phyloP scores from a whole-genome alignment of 2,113 vertebrate species.

The Telmatochromis sp. region DNA sequence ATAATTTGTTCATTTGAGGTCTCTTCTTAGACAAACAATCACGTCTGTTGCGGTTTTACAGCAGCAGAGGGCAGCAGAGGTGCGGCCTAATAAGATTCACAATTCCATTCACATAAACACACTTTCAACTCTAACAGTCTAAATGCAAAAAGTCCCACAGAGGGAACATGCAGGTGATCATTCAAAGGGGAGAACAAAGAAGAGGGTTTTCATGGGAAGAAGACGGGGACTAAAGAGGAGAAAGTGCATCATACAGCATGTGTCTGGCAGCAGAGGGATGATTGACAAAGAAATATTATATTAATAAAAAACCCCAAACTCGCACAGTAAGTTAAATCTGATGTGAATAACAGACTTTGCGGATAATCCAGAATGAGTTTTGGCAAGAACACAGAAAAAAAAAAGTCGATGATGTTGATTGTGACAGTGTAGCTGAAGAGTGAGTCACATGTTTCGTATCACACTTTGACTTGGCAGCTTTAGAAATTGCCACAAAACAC shows the following conservation, averaged over 20 bases:
- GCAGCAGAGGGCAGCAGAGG: conserved; percentile 56
- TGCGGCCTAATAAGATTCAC: neutral
- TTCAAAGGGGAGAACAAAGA: conserved; percentile 4
- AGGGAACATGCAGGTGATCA: conserved; percentile 47
- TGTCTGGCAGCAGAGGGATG: neutral
- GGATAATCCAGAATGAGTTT: neutral
- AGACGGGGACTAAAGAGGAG: neutral
- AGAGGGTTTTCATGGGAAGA: neutral
- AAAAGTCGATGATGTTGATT: neutral
- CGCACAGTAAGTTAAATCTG: neutral
- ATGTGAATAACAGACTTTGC: neutral
- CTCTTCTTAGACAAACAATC: neutral
- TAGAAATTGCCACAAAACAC: neutral
- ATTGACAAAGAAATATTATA: neutral
- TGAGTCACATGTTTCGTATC: neutral
- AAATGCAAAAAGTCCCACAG: neutral
- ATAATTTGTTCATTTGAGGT: neutral
- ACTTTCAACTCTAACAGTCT: neutral
- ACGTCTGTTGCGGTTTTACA: neutral
- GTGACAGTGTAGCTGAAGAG: neutral
- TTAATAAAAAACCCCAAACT: neutral
- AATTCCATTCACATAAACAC: neutral
- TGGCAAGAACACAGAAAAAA: neutral
- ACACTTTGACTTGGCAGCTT: neutral
- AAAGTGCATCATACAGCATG: neutral